Conservation (phyloP, 2,888 invertebrate species). For the Neoascia interrupta region DNA sequence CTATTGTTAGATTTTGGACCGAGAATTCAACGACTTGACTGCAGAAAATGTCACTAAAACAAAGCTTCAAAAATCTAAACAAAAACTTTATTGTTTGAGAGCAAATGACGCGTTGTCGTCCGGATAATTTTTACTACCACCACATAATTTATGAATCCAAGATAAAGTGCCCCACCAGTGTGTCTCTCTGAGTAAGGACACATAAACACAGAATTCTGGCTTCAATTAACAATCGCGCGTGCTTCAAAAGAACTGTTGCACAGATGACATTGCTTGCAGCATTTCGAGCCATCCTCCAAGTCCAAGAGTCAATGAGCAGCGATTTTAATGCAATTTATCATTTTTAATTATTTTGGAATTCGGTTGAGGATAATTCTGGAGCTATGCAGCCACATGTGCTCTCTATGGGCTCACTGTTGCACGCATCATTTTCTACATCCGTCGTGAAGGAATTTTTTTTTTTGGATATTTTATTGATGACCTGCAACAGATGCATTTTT, state of each 20-base stretch:
- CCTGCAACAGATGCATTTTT: constrained; percentile 31
- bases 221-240: constrained; percentile 65
- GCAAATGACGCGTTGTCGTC: background rate
- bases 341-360: constrained; percentile 44
- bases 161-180: constrained; percentile 48
- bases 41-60: constrained; percentile 35
- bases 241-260: constrained; percentile 47
- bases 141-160: constrained; percentile 45
- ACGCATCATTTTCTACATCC: constrained; percentile 57
- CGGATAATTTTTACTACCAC: constrained; percentile 25
- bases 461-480: background rate
- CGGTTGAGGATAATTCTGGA: no score
- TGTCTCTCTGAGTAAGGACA: constrained; percentile 32
- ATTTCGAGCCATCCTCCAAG: constrained; percentile 8
- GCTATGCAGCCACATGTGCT: constrained; percentile 32
- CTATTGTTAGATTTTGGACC: no score
- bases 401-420: background rate
- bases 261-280: background rate
- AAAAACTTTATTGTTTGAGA: constrained; percentile 42
- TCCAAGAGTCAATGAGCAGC: constrained; percentile 43
- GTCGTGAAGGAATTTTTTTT: constrained; percentile 14
- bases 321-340: constrained; percentile 54
- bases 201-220: constrained; percentile 31
- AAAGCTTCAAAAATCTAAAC: constrained; percentile 1
- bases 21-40: no score